Evolutionary conservation across 2,113 vertebrate species (phyloP), one percentile per base, ranked within the genome.

Genomic region (Eupsittula cactorum): DNA sequence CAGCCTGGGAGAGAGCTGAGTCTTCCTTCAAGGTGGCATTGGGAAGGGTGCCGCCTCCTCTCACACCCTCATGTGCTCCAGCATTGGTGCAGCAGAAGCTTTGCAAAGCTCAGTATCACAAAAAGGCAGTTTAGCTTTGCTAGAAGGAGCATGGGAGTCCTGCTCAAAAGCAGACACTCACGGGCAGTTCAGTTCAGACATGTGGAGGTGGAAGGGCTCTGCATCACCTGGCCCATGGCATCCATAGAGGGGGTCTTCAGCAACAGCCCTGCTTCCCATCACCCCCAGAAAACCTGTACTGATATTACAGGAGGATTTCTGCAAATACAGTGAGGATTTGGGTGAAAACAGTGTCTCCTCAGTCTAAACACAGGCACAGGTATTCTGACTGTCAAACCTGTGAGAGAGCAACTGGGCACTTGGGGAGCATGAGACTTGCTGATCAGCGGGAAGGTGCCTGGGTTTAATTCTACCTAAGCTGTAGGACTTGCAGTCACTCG

Each of bases 401-500:
- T 18, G 50, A 79, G 57, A 50, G 65, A 24, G 28, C 31, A 82
- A 7, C 9, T 1, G 6, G 21, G 67, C 15, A 3, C 14, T 11
- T 0, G 0, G 33, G 71, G 53, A 59, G 9, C 0, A 0, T 18
- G 71, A 57, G 67, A 5, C 9, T 33, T 60, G 62, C 63, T 83
- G 68, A 52, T 74, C 16, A 13, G 33, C 7, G 21, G 49, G 71
- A 41, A n/a, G 31, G 11, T 44, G 29, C 47, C 25, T 59, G 24
- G n/a, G 13, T 37, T 87, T 67, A 10, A 23, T 79, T 85, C 55
- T 55, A 50, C 25, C 6, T 2, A 1, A 67, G 37, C 19, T 47
- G 37, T 13, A 53, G 63, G 44, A 53, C 42, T 29, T 52, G 42
- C 44, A 37, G n/a, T 29, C 31, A 5, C 39, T 90, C 3, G 0